These are phyloP conservation scores for Leptopilina myrica DNA, from an alignment of 2,888 invertebrate species.

Conservation along the genomic window DNA sequence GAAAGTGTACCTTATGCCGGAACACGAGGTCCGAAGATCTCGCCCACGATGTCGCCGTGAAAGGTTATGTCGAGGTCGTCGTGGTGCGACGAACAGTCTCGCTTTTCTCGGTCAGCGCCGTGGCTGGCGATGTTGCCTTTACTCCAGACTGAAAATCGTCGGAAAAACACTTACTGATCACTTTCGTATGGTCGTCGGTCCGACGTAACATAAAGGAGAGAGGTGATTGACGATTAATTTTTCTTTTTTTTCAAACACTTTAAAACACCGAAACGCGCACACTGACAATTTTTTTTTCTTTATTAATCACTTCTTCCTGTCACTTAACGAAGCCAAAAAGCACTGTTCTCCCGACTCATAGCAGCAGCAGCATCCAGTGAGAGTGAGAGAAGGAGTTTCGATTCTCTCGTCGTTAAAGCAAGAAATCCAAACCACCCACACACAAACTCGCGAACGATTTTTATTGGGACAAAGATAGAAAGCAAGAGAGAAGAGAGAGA, in stretches of 20 bases:
- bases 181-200: conserved; percentile 18
- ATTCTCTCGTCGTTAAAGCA: conserved; percentile 27
- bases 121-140: conserved; percentile 8
- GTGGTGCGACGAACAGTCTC: conserved; percentile 21
- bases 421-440: conserved; percentile 35
- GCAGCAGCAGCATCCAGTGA: conserved; percentile 22
- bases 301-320: conserved; percentile 28
- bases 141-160: conserved; percentile 6
- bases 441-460: conserved; percentile 31
- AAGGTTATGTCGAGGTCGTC: conserved; percentile 39
- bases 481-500: too few relatives aligned
- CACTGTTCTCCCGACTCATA: conserved; percentile 36
- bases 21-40: conserved; percentile 39
- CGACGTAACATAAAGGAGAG: conserved; percentile 32
- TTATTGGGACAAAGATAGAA: not conserved
- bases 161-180: conserved; percentile 19
- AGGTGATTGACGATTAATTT: not conserved
- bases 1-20: conserved; percentile 27
- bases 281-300: not conserved
- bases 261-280: conserved; percentile 10
- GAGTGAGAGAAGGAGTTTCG: conserved; percentile 14
- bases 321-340: conserved; percentile 30
- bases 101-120: conserved; percentile 21
- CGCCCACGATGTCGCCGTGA: conserved; percentile 39
- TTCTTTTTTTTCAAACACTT: not conserved